Conservation (phyloP, 2,113 vertebrate species). For the Oostethus manadensis region DNA sequence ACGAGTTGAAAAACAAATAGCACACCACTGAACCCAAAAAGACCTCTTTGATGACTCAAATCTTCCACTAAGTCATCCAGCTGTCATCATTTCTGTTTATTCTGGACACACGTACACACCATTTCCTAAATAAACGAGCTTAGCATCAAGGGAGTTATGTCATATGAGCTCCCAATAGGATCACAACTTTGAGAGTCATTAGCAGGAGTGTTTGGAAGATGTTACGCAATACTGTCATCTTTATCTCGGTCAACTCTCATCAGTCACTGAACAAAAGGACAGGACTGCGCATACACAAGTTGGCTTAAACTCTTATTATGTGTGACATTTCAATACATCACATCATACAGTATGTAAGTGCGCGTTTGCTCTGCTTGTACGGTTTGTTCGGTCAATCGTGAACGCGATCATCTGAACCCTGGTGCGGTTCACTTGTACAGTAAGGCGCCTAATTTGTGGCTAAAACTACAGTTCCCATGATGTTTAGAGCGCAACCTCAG, state of each 20-base stretch:
- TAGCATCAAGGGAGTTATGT: conserved; percentile 33
- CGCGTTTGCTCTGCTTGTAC: too few relatives aligned
- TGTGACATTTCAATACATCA: not conserved
- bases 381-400: too few relatives aligned
- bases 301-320: not conserved
- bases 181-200: conserved; percentile 34
- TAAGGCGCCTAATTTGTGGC: too few relatives aligned
- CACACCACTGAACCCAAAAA: conserved; percentile 2
- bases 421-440: too few relatives aligned
- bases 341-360: too few relatives aligned
- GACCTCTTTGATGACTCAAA: conserved; percentile 32
- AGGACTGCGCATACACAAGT: not conserved
- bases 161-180: conserved; percentile 29
- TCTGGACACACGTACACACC: conserved; percentile 9
- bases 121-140: conserved; percentile 25
- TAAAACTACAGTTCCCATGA: too few relatives aligned
- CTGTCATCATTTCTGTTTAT: conserved; percentile 23
- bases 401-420: too few relatives aligned
- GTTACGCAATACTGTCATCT: conserved; percentile 18
- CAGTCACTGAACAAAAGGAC: not conserved
- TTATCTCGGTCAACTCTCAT: conserved; percentile 4
- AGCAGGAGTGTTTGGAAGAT: conserved; percentile 9
- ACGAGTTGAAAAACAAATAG: not conserved
- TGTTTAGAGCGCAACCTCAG: too few relatives aligned
- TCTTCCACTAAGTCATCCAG: conserved; percentile 46